Evolutionary conservation across 2,888 invertebrate genomes (phyloP).

Genomic region (Anorthoa munda): DNA sequence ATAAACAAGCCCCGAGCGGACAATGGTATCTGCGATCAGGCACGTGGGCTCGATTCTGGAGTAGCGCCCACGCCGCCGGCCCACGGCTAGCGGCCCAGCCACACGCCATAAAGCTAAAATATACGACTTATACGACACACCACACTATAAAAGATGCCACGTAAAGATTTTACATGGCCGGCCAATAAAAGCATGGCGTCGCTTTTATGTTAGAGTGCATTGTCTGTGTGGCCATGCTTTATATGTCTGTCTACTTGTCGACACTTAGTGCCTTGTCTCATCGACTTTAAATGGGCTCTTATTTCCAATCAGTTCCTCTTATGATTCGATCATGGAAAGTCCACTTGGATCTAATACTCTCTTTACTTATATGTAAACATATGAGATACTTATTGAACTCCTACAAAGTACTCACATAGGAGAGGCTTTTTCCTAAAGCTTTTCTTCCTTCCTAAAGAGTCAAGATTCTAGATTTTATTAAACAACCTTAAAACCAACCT

Average conservation of each 20-base stretch:
- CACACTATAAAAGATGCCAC: conserved; percentile 84
- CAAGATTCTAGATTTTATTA: background rate
- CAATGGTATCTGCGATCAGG: conserved; percentile 87
- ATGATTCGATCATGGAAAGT: conserved; percentile 5
- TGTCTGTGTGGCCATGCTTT: conserved; percentile 78
- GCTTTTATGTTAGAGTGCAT: conserved; percentile 83
- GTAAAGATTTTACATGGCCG: conserved; percentile 83
- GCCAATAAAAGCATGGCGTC: conserved; percentile 83
- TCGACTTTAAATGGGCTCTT: conserved; percentile 39
- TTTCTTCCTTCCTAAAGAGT: background rate
- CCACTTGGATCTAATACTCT: background rate
- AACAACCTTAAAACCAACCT: conserved; percentile 6
- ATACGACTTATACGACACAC: conserved; percentile 86
- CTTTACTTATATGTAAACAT: background rate
- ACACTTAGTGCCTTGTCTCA: conserved; percentile 62
- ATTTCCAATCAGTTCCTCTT: conserved; percentile 33
- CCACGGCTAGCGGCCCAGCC: conserved; percentile 66
- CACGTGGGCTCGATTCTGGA: conserved; percentile 88
- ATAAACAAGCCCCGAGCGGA: conserved; percentile 86
- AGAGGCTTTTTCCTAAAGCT: background rate
- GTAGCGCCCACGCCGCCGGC: conserved; percentile 86
- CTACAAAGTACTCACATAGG: background rate
- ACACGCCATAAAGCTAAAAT: conserved; percentile 84
- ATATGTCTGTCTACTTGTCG: conserved; percentile 63
- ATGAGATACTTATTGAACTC: background rate